Evolutionary conservation across 2,888 invertebrate species (phyloP), one percentile per base, ranked within the genome.

Genomic region (Caenorhabditis macrosperma): DNA sequence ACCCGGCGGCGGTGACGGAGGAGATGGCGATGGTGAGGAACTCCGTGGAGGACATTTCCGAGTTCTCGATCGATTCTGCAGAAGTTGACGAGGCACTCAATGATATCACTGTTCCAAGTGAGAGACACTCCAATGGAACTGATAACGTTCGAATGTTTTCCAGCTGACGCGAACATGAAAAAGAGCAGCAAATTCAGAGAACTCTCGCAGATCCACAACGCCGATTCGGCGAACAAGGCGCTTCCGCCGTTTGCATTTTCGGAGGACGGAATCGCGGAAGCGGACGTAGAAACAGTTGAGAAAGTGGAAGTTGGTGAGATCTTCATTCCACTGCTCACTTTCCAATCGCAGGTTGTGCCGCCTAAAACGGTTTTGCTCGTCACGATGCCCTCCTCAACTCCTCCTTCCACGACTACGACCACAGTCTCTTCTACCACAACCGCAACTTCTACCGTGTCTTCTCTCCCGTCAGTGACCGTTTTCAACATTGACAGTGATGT

Each of bases 161-260:
- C 66, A 75, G 75, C 38, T 10, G 57, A 41, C 9, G 22, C 35
- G 10, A 57, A 59, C 2, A 17, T 75, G 24, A 59, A 67, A 46
- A 76, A 67, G 52, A 67, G 67, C 55, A 76, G 75, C 41, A 76
- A 76, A 46, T 68, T 68, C 28, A 28, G 44, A 0, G 76, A 76
- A 20, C 68, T 76, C 7, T 15, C 66, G 17, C 26, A 68, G 20
- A 76, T 76, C n/a, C 76, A 76, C 22, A 76, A 76, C 41, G 30
- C 68, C 3, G 68, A 76, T 35, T 61, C 55, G 2, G 54, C 61
- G 7, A 76, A 61, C 33, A 63, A 55, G 15, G 38, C 22, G 7
- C 63, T 76, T 30, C 68, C 76, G 9, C 76, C 76, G 20, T 76
- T 63, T 35, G 76, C 76, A 10, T 76, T 76, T 30, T 76, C 76